Base-by-base conservation (phyloP, 1,140 invertebrate species). In the Eubasilissa regina region DNA sequence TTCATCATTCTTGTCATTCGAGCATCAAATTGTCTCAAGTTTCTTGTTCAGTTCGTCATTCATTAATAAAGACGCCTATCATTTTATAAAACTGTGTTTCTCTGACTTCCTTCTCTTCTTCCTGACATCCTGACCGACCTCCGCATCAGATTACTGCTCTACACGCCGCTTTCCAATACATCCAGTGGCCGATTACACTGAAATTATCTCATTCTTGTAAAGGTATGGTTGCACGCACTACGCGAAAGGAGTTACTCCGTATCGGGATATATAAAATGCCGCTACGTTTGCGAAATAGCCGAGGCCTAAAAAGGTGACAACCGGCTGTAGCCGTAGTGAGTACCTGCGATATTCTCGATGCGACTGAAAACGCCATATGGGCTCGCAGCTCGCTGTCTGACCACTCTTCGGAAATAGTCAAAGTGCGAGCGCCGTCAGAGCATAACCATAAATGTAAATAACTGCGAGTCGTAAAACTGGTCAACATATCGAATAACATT, bases 41-140 rank as follows among this genome's bases (percentile, higher is more conserved):
- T 66, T 43, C 12, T 25, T 44, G 21, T 66, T 66, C 62, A 45
- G 12, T 45, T 12, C 21, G 3, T 76, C 13, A 62, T 76, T 62
- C 74, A 76, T 62, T n/a, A 75, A 55, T 76, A 76, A 76, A 76
- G 74, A 76, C 74, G 74, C 74, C 74, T 76, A 76, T 62, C 74
- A 76, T 76, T 76, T 76, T 76, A 76, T 76, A 76, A 35, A 35
- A 35, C 25, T 25, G 9, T 15, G 12, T 8, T 8, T 56, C n/a
- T 75, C 51, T 73, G 25, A 19, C 17, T 75, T 43, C 48, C 11
- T 15, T 8, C n/a, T 15, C n/a, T 15, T 15, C 48, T n/a, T n/a
- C n/a, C n/a, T n/a, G n/a, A n/a, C n/a, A n/a, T n/a, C n/a, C n/a
- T n/a, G n/a, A n/a, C n/a, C n/a, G n/a, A n/a, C n/a, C n/a, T n/a